Evolutionary conservation across 92 coral and sea anemone genomes (phyloP).

Genomic region (Umimayanthus kanabou): DNA sequence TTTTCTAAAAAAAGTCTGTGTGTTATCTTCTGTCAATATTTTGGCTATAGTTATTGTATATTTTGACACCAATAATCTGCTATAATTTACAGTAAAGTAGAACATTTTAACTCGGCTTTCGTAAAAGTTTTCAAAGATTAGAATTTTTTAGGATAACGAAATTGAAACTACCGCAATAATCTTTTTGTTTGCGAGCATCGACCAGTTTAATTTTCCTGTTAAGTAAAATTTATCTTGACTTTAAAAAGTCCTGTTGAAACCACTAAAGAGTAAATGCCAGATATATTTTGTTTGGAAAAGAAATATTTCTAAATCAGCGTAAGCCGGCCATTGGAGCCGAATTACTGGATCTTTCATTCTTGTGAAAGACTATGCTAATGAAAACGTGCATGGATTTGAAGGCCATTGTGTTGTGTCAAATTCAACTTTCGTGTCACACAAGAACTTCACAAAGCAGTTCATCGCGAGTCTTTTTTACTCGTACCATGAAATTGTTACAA

Average conservation of each 20-base stretch:
- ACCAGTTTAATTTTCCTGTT: slow-evolving; percentile 44
- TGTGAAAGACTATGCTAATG: slow-evolving; percentile 60
- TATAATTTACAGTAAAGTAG: not conserved
- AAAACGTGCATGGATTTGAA: slow-evolving; percentile 59
- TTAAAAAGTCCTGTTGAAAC: not conserved
- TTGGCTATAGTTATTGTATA: not conserved
- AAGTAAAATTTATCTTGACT: not conserved
- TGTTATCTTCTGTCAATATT: not conserved
- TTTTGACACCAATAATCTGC: not conserved
- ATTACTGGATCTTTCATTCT: not conserved
- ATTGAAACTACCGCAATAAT: slow-evolving; percentile 4
- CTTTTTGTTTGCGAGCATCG: slow-evolving; percentile 25
- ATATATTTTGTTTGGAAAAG: slow-evolving; percentile 14
- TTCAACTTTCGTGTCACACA: slow-evolving; percentile 31
- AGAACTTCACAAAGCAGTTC: not conserved
- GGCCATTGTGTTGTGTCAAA: slow-evolving; percentile 8
- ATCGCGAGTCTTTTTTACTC: not conserved
- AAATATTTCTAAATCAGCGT: not conserved
- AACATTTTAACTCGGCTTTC: not conserved
- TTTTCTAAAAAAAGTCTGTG: slow-evolving; percentile 15
- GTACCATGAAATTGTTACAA: not conserved
- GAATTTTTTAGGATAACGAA: not conserved
- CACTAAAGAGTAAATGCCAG: not conserved
- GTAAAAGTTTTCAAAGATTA: not conserved
- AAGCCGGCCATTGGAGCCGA: not conserved